These are phyloP conservation scores for Uloborus diversus DNA, from an alignment of 1,140 invertebrate genomes.

Conservation along the genomic window DNA sequence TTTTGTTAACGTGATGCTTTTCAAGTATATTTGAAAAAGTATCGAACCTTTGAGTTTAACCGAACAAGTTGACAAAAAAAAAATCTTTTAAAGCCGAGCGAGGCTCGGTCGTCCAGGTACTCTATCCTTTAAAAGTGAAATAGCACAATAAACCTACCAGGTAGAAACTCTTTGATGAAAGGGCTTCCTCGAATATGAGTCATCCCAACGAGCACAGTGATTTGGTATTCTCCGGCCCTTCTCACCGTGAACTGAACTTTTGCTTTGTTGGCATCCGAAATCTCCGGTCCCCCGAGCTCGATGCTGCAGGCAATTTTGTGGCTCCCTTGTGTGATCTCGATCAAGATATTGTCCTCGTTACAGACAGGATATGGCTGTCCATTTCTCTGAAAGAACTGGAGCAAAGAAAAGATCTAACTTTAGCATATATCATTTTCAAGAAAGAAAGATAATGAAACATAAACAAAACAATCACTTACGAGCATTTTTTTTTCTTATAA, in stretches of 20 bases:
- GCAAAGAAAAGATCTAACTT: too few species aligned
- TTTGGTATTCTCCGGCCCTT: constrained; percentile 86
- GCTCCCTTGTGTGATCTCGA: constrained; percentile 84
- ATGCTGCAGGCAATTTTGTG: constrained; percentile 83
- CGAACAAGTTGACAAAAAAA: too few species aligned
- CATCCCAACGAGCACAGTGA: constrained; percentile 80
- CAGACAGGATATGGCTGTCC: constrained; percentile 91
- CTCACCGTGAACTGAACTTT: constrained; percentile 90
- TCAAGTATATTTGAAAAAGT: too few species aligned
- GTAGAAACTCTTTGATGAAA: constrained; percentile 73
- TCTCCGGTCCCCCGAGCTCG: constrained; percentile 83
- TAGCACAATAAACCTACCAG: constrained; percentile 67
- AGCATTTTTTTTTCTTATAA: too few species aligned
- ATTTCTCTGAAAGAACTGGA: constrained; percentile 88
- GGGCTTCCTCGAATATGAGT: constrained; percentile 74
- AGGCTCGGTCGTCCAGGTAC: too few species aligned
- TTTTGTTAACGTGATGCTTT: too few species aligned
- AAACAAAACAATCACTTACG: too few species aligned
- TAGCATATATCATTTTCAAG: too few species aligned
- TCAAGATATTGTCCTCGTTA: constrained; percentile 85
- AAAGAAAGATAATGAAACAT: too few species aligned
- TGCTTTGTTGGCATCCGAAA: constrained; percentile 82
- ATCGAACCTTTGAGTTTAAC: too few species aligned
- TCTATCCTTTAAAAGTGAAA: too few species aligned
- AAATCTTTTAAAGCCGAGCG: too few species aligned